phyloP scores from a whole-genome alignment of 1,140 invertebrate species.

The Sarcophaga peregrina region DNA sequence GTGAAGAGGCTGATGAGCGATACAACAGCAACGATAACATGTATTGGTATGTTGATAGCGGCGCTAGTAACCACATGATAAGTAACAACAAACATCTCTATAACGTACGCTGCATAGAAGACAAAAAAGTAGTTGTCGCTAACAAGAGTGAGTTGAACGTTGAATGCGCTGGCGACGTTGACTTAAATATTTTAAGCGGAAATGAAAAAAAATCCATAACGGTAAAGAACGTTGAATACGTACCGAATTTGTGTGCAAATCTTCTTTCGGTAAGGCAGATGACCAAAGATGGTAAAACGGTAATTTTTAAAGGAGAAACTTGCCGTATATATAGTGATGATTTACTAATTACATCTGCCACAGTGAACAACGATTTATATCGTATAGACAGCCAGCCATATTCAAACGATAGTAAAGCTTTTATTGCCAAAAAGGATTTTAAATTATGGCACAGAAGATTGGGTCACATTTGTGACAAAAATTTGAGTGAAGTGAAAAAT shows the following conservation, averaged over 20 bases:
- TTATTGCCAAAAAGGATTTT: neutral
- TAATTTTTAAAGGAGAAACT: neutral
- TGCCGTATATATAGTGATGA: constrained; percentile 15
- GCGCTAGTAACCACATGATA: neutral
- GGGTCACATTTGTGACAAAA: constrained; percentile 39
- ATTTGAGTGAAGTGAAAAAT: neutral
- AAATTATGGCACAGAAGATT: constrained; percentile 23
- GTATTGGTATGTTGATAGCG: neutral
- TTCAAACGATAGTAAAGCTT: constrained; percentile 46
- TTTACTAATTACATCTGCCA: neutral
- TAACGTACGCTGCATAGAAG: neutral
- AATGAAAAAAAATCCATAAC: neutral
- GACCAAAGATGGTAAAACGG: constrained; percentile 21
- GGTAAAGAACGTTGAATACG: neutral
- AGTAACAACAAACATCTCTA: neutral
- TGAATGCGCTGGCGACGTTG: neutral
- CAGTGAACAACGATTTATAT: constrained; percentile 39
- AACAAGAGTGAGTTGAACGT: neutral
- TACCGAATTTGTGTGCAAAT: constrained; percentile 1
- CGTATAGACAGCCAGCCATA: neutral
- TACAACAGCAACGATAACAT: neutral
- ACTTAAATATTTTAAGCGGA: neutral
- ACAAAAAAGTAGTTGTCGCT: neutral
- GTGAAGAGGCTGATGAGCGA: neutral
- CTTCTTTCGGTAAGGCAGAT: constrained; percentile 31